These are phyloP conservation scores for Amphiprion percula DNA, from an alignment of 2,113 vertebrate genomes.

Conservation along the genomic window DNA sequence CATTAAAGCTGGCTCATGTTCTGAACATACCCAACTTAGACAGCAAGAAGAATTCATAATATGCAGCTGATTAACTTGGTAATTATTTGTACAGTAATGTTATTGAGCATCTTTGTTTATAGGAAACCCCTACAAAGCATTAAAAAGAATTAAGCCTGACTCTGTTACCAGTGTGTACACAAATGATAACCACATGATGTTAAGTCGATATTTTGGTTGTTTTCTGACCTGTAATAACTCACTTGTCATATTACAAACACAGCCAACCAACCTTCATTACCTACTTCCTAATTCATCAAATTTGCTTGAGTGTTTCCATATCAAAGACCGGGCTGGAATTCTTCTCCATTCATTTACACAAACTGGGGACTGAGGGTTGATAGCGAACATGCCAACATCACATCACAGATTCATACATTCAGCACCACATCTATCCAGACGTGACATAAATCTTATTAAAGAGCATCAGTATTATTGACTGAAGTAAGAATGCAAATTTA, in stretches of 20 bases:
- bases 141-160: neutral
- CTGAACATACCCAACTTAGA: neutral
- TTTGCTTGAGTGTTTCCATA: slow-evolving; percentile 9
- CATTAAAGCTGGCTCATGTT: neutral
- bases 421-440: neutral
- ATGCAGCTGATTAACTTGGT: neutral
- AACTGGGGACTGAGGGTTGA: neutral
- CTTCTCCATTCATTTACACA: neutral
- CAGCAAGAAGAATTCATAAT: neutral
- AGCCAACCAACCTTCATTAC: neutral
- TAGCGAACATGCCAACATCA: slow-evolving; percentile 29
- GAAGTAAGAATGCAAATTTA: slow-evolving; percentile 22
- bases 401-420: slow-evolving; percentile 31
- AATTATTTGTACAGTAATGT: neutral
- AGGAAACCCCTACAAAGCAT: neutral
- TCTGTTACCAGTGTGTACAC: neutral
- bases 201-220: neutral
- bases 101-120: neutral
- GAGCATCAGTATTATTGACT: slow-evolving; percentile 24
- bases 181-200: neutral
- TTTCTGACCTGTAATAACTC: neutral
- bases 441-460: slow-evolving; percentile 26
- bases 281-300: slow-evolving; percentile 7
- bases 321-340: neutral
- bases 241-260: neutral